These are phyloP conservation scores for Apis florea DNA, from an alignment of 1,140 invertebrate species.

Conservation along the genomic window DNA sequence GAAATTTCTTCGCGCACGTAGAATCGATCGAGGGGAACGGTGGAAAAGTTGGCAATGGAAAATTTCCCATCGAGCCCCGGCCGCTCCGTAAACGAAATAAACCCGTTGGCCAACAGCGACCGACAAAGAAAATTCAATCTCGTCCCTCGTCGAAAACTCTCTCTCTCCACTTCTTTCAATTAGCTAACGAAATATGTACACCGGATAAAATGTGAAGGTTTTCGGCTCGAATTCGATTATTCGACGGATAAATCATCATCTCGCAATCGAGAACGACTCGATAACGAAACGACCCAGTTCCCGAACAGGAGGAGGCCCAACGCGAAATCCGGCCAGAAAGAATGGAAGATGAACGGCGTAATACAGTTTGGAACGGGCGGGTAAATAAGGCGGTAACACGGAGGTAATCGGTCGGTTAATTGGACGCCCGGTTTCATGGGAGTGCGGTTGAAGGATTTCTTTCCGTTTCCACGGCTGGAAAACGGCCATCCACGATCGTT, in stretches of 20 bases:
- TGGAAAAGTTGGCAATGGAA: neutral
- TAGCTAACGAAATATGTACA: conserved; percentile 4
- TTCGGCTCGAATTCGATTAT: neutral
- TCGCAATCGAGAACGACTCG: neutral
- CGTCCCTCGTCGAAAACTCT: too few relatives aligned
- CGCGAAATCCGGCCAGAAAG: neutral
- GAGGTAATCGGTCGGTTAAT: conserved; percentile 52
- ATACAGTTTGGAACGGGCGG: conserved; percentile 27
- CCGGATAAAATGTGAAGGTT: neutral
- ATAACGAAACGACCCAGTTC: conserved; percentile 25
- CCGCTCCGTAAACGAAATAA: neutral
- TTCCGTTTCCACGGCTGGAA: conserved; percentile 36
- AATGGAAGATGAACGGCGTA: neutral
- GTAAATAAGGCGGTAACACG: conserved; percentile 34
- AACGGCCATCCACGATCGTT: conserved; percentile 50
- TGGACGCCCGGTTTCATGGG: conserved; percentile 16
- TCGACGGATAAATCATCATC: conserved; percentile 1
- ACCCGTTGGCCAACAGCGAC: neutral
- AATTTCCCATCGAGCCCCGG: neutral
- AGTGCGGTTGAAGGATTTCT: conserved; percentile 43
- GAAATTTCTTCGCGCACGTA: neutral
- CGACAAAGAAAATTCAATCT: neutral
- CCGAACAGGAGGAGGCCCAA: neutral
- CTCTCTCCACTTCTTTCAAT: neutral
- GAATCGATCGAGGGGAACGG: neutral